Percentiles rank a stretch among this genome's conserved stretches.
phyloP scores from a whole-genome alignment of 2,113 vertebrate species.

The Clupea harengus region DNA sequence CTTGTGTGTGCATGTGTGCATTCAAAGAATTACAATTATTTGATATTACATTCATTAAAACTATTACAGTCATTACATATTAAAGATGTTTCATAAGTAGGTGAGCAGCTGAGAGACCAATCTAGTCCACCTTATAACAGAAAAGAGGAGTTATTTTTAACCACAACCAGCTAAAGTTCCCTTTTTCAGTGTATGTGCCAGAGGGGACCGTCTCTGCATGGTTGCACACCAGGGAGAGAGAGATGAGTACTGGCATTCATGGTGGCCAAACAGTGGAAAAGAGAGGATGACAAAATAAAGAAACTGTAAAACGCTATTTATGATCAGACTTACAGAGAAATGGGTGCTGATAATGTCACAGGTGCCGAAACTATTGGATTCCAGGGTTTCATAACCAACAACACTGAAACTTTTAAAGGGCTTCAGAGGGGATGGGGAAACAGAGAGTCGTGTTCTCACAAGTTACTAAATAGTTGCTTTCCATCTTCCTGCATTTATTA shows the following conservation, averaged over 20 bases:
- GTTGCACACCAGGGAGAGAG: conserved; percentile 12
- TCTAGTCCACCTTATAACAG: conserved; percentile 8
- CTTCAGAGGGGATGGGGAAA: not conserved
- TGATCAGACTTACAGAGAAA: not conserved
- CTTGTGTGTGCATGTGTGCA: too few species aligned
- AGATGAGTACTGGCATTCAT: conserved; percentile 7
- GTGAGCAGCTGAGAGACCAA: not conserved
- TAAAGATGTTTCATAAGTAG: not conserved
- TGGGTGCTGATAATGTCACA: not conserved
- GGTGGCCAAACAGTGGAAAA: not conserved
- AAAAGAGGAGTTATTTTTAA: conserved; percentile 16
- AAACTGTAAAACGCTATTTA: not conserved
- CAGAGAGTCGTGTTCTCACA: not conserved
- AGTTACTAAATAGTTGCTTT: not conserved
- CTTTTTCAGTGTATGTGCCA: not conserved
- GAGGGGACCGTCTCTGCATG: not conserved
- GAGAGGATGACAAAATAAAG: not conserved
- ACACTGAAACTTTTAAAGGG: not conserved
- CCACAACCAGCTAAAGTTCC: not conserved
- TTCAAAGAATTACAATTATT: too few species aligned
- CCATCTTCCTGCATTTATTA: not conserved
- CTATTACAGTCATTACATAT: not conserved
- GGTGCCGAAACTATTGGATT: not conserved
- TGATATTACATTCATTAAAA: not conserved
- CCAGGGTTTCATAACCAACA: not conserved